Evolutionary conservation across 2,113 vertebrate species (phyloP).

Genomic region (Chrysemys picta): DNA sequence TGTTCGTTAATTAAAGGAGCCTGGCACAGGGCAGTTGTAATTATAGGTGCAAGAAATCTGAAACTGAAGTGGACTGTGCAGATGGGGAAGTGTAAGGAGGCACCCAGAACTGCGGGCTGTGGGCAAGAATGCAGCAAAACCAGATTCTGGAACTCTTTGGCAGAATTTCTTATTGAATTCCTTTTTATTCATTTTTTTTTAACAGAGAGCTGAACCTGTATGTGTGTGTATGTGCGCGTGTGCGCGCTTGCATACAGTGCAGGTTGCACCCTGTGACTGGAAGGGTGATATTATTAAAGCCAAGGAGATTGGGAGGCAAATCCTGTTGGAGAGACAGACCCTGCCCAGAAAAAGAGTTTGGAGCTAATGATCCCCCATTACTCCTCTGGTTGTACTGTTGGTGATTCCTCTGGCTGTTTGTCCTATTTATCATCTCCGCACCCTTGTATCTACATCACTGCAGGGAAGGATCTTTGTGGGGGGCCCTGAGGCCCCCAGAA

Average conservation of each 20-base stretch:
- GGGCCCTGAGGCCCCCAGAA: constrained; percentile 39
- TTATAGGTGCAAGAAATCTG: constrained; percentile 86
- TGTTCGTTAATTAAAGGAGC: constrained; percentile 85
- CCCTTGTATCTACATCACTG: constrained; percentile 17
- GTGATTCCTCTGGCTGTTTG: constrained; percentile 35
- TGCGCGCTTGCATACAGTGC: constrained; percentile 54
- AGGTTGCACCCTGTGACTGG: constrained; percentile 61
- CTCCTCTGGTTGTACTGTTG: constrained; percentile 45
- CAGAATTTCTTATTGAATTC: constrained; percentile 80
- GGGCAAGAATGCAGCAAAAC: constrained; percentile 83
- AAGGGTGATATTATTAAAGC: constrained; percentile 58
- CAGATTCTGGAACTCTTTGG: constrained; percentile 80
- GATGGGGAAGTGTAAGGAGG: constrained; percentile 82
- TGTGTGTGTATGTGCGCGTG: constrained; percentile 59
- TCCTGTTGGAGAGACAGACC: constrained; percentile 25
- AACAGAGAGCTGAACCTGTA: constrained; percentile 71
- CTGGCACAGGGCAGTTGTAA: constrained; percentile 82
- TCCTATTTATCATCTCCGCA: constrained; percentile 39
- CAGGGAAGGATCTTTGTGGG: constrained; percentile 49
- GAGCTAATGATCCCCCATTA: constrained; percentile 59
- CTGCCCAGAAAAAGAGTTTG: constrained; percentile 36
- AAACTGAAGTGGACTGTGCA: constrained; percentile 81
- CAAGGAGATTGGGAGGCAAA: constrained; percentile 58
- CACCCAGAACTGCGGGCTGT: constrained; percentile 76
- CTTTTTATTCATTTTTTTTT: constrained; percentile 73